phyloP scores from a whole-genome alignment of 2,797 vertebrate species.

The Ptychadena robeensis region DNA sequence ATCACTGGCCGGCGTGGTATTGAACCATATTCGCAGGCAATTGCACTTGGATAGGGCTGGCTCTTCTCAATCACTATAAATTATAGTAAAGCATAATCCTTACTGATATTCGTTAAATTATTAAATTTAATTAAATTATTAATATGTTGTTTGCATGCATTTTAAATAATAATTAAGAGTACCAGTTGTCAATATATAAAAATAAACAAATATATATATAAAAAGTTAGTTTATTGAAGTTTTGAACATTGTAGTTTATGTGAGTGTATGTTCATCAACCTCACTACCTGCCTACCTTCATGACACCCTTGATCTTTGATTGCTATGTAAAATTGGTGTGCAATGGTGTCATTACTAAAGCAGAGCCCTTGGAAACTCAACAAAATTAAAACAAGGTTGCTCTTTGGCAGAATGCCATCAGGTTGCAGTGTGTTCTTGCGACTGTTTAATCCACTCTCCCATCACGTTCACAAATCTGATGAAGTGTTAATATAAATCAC shows the following conservation, averaged over 20 bases:
- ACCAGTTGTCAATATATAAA: too few relatives aligned
- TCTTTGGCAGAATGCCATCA: constrained; percentile 19
- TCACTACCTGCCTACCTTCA: constrained; percentile 17
- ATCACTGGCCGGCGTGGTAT: too few relatives aligned
- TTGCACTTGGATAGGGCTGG: too few relatives aligned
- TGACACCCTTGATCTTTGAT: constrained; percentile 27
- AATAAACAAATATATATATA: too few relatives aligned
- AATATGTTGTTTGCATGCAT: too few relatives aligned
- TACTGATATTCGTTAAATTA: too few relatives aligned
- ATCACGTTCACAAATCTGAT: not conserved
- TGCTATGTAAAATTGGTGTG: not conserved
- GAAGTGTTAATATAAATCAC: constrained; percentile 51
- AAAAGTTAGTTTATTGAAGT: constrained; percentile 5
- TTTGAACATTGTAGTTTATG: constrained; percentile 13
- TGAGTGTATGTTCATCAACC: constrained; percentile 33
- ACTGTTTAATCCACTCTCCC: constrained; percentile 33
- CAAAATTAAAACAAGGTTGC: constrained; percentile 43
- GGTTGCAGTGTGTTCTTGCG: constrained; percentile 7
- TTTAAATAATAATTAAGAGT: too few relatives aligned
- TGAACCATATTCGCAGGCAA: too few relatives aligned
- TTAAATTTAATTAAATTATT: too few relatives aligned
- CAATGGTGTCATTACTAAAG: constrained; percentile 35
- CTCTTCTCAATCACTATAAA: too few relatives aligned
- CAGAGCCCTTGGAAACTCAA: not conserved
- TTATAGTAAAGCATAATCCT: too few relatives aligned